phyloP scores from a whole-genome alignment of 2,888 invertebrate genomes.

The Drosophila anomalata region DNA sequence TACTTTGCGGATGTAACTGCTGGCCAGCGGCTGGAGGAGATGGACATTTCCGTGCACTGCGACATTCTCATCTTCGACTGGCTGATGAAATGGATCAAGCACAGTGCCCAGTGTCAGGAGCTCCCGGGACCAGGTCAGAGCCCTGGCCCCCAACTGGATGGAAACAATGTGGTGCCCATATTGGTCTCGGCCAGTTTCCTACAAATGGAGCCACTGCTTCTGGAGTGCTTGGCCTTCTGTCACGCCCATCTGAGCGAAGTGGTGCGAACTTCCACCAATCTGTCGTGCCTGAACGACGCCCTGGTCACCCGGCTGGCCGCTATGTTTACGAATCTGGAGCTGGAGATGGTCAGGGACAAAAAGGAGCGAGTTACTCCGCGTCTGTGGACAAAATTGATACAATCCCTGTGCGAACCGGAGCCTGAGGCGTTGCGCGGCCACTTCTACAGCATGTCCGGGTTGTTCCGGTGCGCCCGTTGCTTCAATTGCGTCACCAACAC shows the following conservation, averaged over 20 bases:
- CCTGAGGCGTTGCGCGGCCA: slow-evolving; percentile 92
- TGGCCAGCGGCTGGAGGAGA: slow-evolving; percentile 92
- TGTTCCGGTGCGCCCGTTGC: slow-evolving; percentile 90
- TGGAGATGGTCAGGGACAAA: slow-evolving; percentile 93
- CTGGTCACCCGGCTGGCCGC: slow-evolving; percentile 90
- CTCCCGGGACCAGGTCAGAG: slow-evolving; percentile 53
- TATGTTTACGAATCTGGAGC: slow-evolving; percentile 93
- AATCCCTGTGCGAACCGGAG: slow-evolving; percentile 90
- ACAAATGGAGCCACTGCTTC: slow-evolving; percentile 94
- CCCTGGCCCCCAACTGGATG: slow-evolving; percentile 87
- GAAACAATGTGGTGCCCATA: slow-evolving; percentile 94
- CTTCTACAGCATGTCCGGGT: slow-evolving; percentile 90
- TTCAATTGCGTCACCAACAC: slow-evolving; percentile 89
- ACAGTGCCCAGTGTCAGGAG: slow-evolving; percentile 84
- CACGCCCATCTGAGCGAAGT: slow-evolving; percentile 95
- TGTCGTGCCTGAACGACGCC: slow-evolving; percentile 94
- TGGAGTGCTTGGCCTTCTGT: slow-evolving; percentile 94
- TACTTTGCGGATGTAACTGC: slow-evolving; percentile 96
- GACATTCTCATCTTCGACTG: slow-evolving; percentile 98
- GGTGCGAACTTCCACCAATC: slow-evolving; percentile 92
- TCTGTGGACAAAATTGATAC: slow-evolving; percentile 92
- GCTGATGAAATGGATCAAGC: slow-evolving; percentile 98
- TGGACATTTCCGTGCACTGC: slow-evolving; percentile 98
- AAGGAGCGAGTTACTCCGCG: slow-evolving; percentile 95
- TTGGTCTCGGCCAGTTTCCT: slow-evolving; percentile 97